phyloP scores from a whole-genome alignment of 1,140 invertebrate species.

The Heliconius congener region DNA sequence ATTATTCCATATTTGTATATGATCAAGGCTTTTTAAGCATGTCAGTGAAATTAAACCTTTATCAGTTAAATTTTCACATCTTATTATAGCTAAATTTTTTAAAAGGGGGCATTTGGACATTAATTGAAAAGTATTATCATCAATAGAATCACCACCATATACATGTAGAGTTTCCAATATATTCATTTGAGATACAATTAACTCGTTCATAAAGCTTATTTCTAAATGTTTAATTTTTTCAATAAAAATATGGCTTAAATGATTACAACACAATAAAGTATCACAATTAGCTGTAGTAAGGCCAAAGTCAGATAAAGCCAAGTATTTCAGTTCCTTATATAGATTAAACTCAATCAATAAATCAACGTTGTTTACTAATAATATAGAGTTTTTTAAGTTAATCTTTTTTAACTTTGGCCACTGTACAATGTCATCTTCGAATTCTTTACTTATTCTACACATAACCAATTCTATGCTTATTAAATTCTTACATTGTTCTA shows the following conservation, averaged over 20 bases:
- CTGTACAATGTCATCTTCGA: constrained; percentile 59
- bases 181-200: constrained; percentile 60
- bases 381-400: constrained; percentile 66
- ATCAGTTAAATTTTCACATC: constrained; percentile 74
- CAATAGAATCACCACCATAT: constrained; percentile 65
- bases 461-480: constrained; percentile 67
- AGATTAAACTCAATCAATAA: constrained; percentile 61
- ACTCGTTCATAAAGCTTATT: constrained; percentile 60
- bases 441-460: constrained; percentile 66
- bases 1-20: constrained; percentile 78
- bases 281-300: constrained; percentile 63
- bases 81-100: constrained; percentile 69
- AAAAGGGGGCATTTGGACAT: constrained; percentile 63
- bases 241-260: constrained; percentile 70
- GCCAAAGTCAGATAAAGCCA: constrained; percentile 75
- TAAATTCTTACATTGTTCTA: constrained; percentile 64
- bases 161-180: constrained; percentile 66
- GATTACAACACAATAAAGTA: constrained; percentile 58
- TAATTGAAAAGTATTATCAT: constrained; percentile 62
- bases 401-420: constrained; percentile 69
- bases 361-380: constrained; percentile 50
- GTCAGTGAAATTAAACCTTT: constrained; percentile 57
- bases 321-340: constrained; percentile 61
- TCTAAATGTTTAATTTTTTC: constrained; percentile 70
- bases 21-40: constrained; percentile 58